Percentiles rank a stretch among this genome's conserved stretches.
Conservation (phyloP, 2,888 invertebrate genomes). For the Thereva unica region DNA sequence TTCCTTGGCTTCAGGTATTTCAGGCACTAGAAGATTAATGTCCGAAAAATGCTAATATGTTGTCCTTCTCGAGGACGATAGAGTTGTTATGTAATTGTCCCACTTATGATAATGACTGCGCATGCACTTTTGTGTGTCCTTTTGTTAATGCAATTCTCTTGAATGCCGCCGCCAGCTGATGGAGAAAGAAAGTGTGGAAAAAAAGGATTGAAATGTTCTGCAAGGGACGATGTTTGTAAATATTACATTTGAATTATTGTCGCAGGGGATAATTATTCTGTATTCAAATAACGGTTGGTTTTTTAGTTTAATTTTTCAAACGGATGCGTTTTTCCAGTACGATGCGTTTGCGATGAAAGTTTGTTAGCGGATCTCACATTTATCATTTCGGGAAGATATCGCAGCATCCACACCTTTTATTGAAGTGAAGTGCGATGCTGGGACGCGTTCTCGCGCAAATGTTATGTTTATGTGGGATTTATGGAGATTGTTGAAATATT, state of each 20-base stretch:
- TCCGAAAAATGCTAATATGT: slow-evolving; percentile 25
- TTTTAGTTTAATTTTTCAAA: slow-evolving; percentile 20
- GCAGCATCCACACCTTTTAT: slow-evolving; percentile 20
- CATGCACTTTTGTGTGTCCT: slow-evolving; percentile 13
- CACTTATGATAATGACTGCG: slow-evolving; percentile 40
- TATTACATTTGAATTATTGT: slow-evolving; percentile 39
- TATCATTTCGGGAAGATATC: slow-evolving; percentile 19
- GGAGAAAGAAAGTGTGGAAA: background rate
- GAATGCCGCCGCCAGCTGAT: too few species aligned
- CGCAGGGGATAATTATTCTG: slow-evolving; percentile 13
- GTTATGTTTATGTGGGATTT: too few species aligned
- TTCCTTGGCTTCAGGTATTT: slow-evolving; percentile 16
- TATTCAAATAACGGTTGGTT: background rate
- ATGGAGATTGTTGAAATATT: too few species aligned
- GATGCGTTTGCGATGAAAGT: background rate
- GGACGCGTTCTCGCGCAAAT: too few species aligned
- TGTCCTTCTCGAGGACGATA: slow-evolving; percentile 29
- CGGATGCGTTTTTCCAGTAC: slow-evolving; percentile 18
- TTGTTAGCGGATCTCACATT: slow-evolving; percentile 6
- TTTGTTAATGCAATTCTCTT: slow-evolving; percentile 1
- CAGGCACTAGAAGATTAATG: slow-evolving; percentile 26
- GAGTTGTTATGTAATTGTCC: slow-evolving; percentile 41
- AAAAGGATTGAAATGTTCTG: slow-evolving; percentile 36
- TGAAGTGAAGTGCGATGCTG: background rate
- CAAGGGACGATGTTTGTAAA: slow-evolving; percentile 41